Base-by-base conservation (phyloP, 2,888 invertebrate genomes). In the Andricus quercusramuli region DNA sequence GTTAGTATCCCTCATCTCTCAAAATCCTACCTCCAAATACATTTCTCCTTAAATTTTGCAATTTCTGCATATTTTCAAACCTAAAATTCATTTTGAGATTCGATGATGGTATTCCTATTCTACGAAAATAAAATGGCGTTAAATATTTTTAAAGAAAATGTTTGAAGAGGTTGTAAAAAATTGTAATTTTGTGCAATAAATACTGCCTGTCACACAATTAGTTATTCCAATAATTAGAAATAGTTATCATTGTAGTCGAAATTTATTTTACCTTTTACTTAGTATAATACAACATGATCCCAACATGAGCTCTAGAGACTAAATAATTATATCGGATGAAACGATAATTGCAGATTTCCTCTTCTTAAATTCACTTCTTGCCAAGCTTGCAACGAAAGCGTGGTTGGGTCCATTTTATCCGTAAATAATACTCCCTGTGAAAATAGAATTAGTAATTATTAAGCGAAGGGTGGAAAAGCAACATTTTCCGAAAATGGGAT, bases 331-430 rank as follows among this genome's bases (percentile, higher is more conserved):
- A 25, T 2, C 5, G 68, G 68, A 0, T 68, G 13, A 56, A 59
- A 37, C 44, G 47, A 29, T 8, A 74, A 25, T 56, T 74, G n/a
- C 3, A 47, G 1, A 13, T 20, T 56, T 29, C 74, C 74, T 47
- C 74, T 32, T 56, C 11, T n/a, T 20, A 13, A 13, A 74, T 74
- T 74, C 32, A 74, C 32, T 74, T 56, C 32, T n/a, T 74, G 20
- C 74, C 74, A 74, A 56, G 9, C 5, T 47, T 9, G 2, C 20
- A 56, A 32, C 2, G 47, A 9, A 11, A 74, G 29, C n/a, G 74
- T 74, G 1, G 25, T 74, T 56, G 74, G 74, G 22, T 74, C 56
- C 74, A 74, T 74, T 74, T 32, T 74, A 32, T 74, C 74, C 51
- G 74, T 74, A 20, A 37, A 74, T 32, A 74, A 74, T 32, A 56